Conservation (phyloP, 2,888 invertebrate genomes). For the Drosophila maculinotata region DNA sequence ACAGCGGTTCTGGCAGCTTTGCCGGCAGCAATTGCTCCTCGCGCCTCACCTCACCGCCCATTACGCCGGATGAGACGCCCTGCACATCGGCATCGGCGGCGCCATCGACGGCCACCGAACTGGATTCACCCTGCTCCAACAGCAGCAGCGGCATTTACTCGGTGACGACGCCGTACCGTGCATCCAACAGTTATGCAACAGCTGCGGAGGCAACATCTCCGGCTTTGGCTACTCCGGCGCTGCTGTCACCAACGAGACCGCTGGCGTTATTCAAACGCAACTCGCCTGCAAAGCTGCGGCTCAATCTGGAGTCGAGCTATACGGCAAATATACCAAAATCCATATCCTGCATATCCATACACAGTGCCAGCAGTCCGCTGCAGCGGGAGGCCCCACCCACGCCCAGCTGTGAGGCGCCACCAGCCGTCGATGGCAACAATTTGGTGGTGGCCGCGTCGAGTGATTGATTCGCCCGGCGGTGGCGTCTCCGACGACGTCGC, state of each 20-base stretch:
- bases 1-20: conserved; percentile 70
- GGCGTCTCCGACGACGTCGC: conserved; percentile 23
- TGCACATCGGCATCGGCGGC: conserved; percentile 63
- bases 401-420: conserved; percentile 56
- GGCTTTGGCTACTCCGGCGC: conserved; percentile 22
- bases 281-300: conserved; percentile 81
- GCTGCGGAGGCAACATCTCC: conserved; percentile 35
- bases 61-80: conserved; percentile 79
- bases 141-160: conserved; percentile 62
- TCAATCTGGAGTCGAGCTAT: conserved; percentile 78
- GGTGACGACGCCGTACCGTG: conserved; percentile 22
- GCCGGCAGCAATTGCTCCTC: conserved; percentile 80
- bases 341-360: conserved; percentile 81
- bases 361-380: conserved; percentile 62
- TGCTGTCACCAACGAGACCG: conserved; percentile 68
- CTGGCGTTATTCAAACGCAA: conserved; percentile 77
- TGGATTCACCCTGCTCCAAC: conserved; percentile 70
- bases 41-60: conserved; percentile 81
- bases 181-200: conserved; percentile 15
- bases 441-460: conserved; percentile 50
- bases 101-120: conserved; percentile 42
- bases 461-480: conserved; percentile 53
- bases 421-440: conserved; percentile 45
- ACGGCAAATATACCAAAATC: conserved; percentile 79
- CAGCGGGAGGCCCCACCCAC: conserved; percentile 64